Base-by-base conservation (phyloP, 1,140 invertebrate species). In the Aphis craccivora region DNA sequence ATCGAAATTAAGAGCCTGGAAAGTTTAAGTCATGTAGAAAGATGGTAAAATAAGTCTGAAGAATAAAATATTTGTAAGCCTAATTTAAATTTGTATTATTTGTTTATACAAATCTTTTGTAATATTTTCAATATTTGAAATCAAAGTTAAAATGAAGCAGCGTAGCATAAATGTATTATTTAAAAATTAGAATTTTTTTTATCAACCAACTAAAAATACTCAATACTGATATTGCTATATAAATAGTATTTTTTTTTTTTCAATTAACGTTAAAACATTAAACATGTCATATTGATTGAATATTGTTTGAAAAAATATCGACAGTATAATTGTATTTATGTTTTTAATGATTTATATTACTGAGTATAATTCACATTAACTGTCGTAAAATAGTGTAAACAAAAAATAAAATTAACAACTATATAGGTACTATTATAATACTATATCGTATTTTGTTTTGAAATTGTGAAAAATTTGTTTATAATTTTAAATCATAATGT, bases 1-100 rank as follows among this genome's bases (percentile, higher is more conserved):
- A 93, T 93, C 18, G 91, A 93, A 30, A 93, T 93, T 25, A 93
- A 93, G 48, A 86, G 81, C 35, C 20, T 93, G 23, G 91, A 86
- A 18, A 93, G 81, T 43, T 35, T 84, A 30, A 40, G 86, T 30
- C 76, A 53, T 45, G 81, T 93, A 37, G 81, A 93, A 93, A 48
- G 91, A 14, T 93, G 91, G 91, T 93, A 30, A 93, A 86, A 53
- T 51, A 76, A 89, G 48, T 89, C 87, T 55, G 87, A 89, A 25
- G 86, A 48, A n/a, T 48, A 87, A 87, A 48, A 30, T 48, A 20
- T 86, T 86, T 25, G 30, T 86, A 86, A 23, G 35, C 9, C 2
- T 84, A 84, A 84, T 51, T 83, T 37, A 83, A 83, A 83, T 20
- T 83, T 40, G 83, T 83, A 83, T 84, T 51, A 48, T 48, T 48